Percentiles rank a stretch among this genome's conserved stretches.
These are phyloP conservation scores for Symphodus melops DNA, from an alignment of 2,113 vertebrate species.

Conservation along the genomic window DNA sequence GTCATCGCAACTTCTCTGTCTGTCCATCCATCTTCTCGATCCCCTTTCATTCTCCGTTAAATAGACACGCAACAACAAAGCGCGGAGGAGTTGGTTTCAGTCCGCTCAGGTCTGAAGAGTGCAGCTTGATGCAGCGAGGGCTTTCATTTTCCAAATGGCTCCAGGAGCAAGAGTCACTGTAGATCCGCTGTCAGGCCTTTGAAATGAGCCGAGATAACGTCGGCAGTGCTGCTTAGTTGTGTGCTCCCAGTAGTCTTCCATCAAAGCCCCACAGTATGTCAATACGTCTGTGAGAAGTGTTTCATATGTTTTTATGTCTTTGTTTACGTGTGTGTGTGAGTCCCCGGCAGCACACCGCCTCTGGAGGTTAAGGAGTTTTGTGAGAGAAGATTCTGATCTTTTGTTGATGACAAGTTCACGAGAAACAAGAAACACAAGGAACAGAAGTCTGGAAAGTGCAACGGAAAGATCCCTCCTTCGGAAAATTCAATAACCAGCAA, in stretches of 20 bases:
- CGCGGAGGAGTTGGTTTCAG: slow-evolving; percentile 31
- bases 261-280: slow-evolving; percentile 38
- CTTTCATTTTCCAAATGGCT: slow-evolving; percentile 58
- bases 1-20: slow-evolving; percentile 54
- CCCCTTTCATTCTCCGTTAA: slow-evolving; percentile 42
- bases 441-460: slow-evolving; percentile 25
- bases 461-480: slow-evolving; percentile 39
- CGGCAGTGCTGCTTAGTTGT: slow-evolving; percentile 31
- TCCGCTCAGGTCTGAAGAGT: slow-evolving; percentile 18
- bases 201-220: slow-evolving; percentile 45
- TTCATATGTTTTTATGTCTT: slow-evolving; percentile 25
- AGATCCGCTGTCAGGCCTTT: slow-evolving; percentile 43
- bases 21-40: slow-evolving; percentile 49
- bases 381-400: slow-evolving; percentile 28
- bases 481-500: slow-evolving; percentile 47
- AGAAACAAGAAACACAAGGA: slow-evolving; percentile 25
- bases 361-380: slow-evolving; percentile 32
- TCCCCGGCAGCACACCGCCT: slow-evolving; percentile 3
- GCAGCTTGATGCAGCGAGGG: slow-evolving; percentile 14
- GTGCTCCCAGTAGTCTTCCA: slow-evolving; percentile 37
- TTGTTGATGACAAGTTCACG: slow-evolving; percentile 28
- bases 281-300: slow-evolving; percentile 36
- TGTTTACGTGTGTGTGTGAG: slow-evolving; percentile 37
- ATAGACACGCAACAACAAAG: slow-evolving; percentile 44
- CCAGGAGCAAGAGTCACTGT: slow-evolving; percentile 33